A percentile compares a stretch with the other conserved stretches of the same genome.
These are phyloP conservation scores for Netelia virgata DNA, from an alignment of 2,888 invertebrate genomes.

Conservation along the genomic window DNA sequence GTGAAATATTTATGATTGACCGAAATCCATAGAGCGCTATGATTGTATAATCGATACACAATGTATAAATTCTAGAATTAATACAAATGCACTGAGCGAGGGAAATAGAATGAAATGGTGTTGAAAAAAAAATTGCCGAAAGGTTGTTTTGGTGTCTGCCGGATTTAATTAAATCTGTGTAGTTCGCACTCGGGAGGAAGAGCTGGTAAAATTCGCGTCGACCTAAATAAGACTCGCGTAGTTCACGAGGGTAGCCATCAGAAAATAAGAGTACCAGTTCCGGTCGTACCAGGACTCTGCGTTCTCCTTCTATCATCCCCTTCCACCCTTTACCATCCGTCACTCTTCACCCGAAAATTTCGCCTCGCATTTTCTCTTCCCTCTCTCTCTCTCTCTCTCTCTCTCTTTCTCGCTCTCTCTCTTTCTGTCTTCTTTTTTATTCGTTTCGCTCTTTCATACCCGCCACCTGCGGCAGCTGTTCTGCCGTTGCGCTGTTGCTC, in stretches of 20 bases:
- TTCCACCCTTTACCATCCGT: conserved; percentile 42
- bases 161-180: conserved; percentile 58
- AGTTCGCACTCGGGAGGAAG: neutral
- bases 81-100: too few species aligned
- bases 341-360: conserved; percentile 65
- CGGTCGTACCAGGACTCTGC: conserved; percentile 18
- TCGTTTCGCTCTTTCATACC: conserved; percentile 12
- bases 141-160: conserved; percentile 43
- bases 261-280: conserved; percentile 40
- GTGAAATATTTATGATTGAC: too few species aligned
- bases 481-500: conserved; percentile 26
- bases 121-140: conserved; percentile 23
- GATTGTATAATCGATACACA: too few species aligned
- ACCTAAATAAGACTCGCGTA: conserved; percentile 53
- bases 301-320: neutral
- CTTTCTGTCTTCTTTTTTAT: neutral
- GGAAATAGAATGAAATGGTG: neutral
- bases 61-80: too few species aligned
- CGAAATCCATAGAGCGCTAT: too few species aligned
- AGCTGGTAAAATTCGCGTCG: conserved; percentile 21
- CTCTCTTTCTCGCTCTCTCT: neutral
- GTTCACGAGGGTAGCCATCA: conserved; percentile 40
- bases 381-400: neutral
- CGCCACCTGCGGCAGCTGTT: conserved; percentile 29
- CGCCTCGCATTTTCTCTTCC: conserved; percentile 32